Evolutionary conservation across 2,797 vertebrate genomes (phyloP).

Genomic region (Vireo griseus): DNA sequence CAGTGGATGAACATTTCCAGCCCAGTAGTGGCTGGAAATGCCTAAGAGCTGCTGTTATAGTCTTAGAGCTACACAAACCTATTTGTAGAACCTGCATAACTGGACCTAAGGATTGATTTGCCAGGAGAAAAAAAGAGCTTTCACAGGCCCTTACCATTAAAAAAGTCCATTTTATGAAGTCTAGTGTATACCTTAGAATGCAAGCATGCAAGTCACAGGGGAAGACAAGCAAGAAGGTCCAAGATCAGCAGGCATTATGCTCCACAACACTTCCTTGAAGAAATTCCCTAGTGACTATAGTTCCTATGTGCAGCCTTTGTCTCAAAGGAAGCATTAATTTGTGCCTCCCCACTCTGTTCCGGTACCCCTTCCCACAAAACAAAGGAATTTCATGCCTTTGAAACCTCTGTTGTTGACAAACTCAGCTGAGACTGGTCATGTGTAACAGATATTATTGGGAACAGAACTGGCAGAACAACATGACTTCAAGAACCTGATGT

Average conservation of each 20-base stretch:
- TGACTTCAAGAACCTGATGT: not conserved
- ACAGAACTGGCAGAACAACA: not conserved
- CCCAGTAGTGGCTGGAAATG: not conserved
- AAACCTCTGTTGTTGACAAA: conserved; percentile 6
- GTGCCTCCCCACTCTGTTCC: not conserved
- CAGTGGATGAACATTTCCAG: not conserved
- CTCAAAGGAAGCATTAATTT: not conserved
- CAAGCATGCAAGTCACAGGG: not conserved
- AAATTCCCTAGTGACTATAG: not conserved
- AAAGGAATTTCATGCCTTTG: conserved; percentile 19
- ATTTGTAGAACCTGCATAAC: not conserved
- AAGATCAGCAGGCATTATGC: not conserved
- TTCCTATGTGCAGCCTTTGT: not conserved
- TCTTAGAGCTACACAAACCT: not conserved
- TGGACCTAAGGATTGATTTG: not conserved
- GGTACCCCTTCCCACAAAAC: not conserved
- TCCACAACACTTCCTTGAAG: not conserved
- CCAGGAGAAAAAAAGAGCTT: not conserved
- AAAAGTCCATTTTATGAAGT: not conserved
- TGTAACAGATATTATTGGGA: not conserved
- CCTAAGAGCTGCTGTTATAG: not conserved
- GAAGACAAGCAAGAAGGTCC: not conserved
- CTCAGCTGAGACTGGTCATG: conserved; percentile 9
- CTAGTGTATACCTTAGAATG: not conserved
- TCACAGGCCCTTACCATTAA: not conserved